Percentiles rank a stretch among this genome's conserved stretches.
These are phyloP conservation scores for Drosophila ochracea DNA, from an alignment of 2,888 invertebrate genomes.

Conservation along the genomic window DNA sequence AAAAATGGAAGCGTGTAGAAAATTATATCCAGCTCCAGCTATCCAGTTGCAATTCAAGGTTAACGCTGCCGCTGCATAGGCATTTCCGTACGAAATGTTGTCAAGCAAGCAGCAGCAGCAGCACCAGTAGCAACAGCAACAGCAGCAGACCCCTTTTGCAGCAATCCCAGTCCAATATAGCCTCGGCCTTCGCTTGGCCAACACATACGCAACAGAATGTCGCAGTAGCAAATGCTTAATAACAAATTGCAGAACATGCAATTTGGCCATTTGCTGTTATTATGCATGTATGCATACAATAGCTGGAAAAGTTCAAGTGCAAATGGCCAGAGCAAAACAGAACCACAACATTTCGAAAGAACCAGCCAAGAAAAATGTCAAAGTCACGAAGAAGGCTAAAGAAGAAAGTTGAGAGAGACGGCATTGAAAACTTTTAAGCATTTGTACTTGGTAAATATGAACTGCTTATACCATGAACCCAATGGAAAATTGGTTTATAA, in stretches of 20 bases:
- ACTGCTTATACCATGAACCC: constrained; percentile 3
- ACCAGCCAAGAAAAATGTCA: constrained; percentile 20
- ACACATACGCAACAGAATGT: constrained; percentile 4
- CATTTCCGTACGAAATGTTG: constrained; percentile 78
- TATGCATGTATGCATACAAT: background rate
- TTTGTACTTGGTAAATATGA: constrained; percentile 68
- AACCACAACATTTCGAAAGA: constrained; percentile 26
- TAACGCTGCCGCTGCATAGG: constrained; percentile 47
- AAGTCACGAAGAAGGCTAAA: constrained; percentile 56
- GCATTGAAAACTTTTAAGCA: constrained; percentile 67
- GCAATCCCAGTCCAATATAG: background rate
- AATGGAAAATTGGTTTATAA: background rate
- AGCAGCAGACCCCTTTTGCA: background rate
- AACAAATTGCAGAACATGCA: constrained; percentile 53
- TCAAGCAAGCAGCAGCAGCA: constrained; percentile 41
- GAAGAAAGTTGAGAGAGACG: constrained; percentile 59
- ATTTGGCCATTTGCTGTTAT: constrained; percentile 21
- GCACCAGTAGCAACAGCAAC: background rate
- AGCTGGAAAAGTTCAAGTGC: constrained; percentile 53
- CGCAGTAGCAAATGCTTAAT: constrained; percentile 5
- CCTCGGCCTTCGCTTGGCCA: constrained; percentile 14
- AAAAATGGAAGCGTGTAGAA: constrained; percentile 9
- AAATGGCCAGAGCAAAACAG: constrained; percentile 71
- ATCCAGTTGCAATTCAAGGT: constrained; percentile 73
- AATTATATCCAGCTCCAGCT: constrained; percentile 47